Evolutionary conservation across 2,113 vertebrate genomes (phyloP), one percentile per base, ranked within the genome.

Genomic region (Cathartes aura): DNA sequence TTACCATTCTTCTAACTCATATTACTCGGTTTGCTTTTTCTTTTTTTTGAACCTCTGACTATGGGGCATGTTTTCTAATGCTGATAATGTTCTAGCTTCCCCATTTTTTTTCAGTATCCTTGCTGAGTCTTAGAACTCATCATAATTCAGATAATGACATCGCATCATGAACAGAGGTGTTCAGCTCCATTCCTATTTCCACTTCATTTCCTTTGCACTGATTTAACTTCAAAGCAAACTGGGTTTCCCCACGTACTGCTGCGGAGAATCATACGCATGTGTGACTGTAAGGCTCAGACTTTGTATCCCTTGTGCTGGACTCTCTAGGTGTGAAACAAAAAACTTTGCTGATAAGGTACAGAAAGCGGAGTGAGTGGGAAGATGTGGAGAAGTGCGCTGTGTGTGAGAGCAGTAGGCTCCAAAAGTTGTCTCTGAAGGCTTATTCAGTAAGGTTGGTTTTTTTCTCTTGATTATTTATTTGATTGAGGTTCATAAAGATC

Each of bases 391-490:
- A 32, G 17, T 0, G 1, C 2, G 19, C n/a, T 17, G 43, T 43
- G 9, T 40, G 12, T 67, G 24, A 45, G 40, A 36, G 36, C 48
- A 23, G 23, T 12, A 22, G 18, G 38, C 47, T 92, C 26, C 48
- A 7, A 5, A 72, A 53, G 16, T 12, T 83, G 15, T 32, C 36
- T 52, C 50, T 87, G 47, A 50, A 63, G 13, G 16, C 34, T 43
- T 8, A 1, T 36, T 72, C 14, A 30, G 0, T 42, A 47, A 79
- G 3, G 3, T 3, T 27, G 8, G 29, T 0, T 0, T 4, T 53
- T 59, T n/a, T 82, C 70, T 3, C 48, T 43, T 34, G 9, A 2
- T 45, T 70, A 12, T 50, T 79, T 53, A 32, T 40, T 60, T 56
- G 14, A 2, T 27, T 42, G 36, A 64, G 34, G 8, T 58, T 82